Conservation (phyloP, 2,113 vertebrate species). For the Aramus guarauna region DNA sequence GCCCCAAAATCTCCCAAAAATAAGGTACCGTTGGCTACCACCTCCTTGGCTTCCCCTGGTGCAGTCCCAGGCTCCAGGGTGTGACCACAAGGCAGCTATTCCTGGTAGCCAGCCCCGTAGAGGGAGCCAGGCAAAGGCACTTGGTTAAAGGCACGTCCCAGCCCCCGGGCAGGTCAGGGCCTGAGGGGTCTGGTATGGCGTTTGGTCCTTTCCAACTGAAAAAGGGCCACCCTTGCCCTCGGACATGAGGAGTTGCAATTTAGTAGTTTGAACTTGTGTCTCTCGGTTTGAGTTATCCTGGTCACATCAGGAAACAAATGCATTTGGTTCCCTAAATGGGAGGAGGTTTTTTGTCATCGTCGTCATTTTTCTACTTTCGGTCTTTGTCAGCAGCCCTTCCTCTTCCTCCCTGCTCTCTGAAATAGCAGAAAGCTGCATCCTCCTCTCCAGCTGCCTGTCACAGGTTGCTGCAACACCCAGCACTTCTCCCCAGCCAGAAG, state of each 20-base stretch:
- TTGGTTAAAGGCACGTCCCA: background rate
- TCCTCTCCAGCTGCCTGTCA: background rate
- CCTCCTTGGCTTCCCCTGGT: background rate
- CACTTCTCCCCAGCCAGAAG: background rate
- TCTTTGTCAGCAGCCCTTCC: slow-evolving; percentile 48
- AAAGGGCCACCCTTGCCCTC: accelerated
- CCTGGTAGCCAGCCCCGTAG: background rate
- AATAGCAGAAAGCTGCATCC: slow-evolving; percentile 31
- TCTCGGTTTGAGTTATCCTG: background rate
- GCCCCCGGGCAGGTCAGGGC: background rate
- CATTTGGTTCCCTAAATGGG: slow-evolving; percentile 14
- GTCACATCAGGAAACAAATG: background rate
- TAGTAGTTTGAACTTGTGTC: background rate
- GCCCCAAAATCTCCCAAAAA: background rate
- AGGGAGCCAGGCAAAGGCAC: accelerated
- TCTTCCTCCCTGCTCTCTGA: slow-evolving; percentile 24
- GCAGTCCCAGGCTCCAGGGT: background rate
- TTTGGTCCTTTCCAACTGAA: background rate
- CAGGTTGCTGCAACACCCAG: background rate
- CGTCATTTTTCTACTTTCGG: slow-evolving; percentile 33
- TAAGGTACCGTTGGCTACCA: background rate
- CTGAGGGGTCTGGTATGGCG: accelerated
- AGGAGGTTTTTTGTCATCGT: background rate
- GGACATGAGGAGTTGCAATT: background rate
- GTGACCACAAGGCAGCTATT: background rate